Evolutionary conservation across 2,797 vertebrate genomes (phyloP).

Genomic region (Epinephelus malabaricus): DNA sequence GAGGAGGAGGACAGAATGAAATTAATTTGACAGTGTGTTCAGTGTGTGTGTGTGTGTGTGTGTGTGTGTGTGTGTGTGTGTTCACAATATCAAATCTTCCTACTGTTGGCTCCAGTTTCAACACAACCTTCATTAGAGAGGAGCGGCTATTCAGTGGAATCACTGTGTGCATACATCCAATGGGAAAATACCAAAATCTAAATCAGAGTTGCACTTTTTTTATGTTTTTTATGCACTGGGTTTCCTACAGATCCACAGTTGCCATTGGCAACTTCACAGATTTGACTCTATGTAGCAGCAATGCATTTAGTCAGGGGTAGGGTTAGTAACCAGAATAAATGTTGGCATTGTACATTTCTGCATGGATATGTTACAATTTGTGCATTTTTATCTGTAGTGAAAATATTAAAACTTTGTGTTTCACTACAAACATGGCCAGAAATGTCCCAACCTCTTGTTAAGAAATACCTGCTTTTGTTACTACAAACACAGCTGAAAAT

Average conservation of each 20-base stretch:
- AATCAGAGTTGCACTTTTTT: background rate
- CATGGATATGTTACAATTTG: too few species aligned
- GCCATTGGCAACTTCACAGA: background rate
- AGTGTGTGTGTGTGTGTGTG: background rate
- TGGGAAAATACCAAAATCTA: background rate
- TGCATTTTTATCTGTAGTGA: too few species aligned
- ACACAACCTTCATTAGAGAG: conserved; percentile 6
- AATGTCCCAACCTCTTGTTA: too few species aligned
- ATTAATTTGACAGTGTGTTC: conserved; percentile 33
- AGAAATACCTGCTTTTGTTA: too few species aligned
- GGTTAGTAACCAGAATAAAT: too few species aligned
- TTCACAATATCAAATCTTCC: background rate
- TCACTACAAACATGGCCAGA: too few species aligned
- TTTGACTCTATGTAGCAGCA: background rate
- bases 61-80: conserved; percentile 1
- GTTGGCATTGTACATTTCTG: too few species aligned
- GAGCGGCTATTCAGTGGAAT: conserved; percentile 6
- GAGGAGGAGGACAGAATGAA: conserved; percentile 30
- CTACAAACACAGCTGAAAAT: too few species aligned
- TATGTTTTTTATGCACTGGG: background rate
- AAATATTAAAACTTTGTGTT: too few species aligned
- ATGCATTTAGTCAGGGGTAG: background rate
- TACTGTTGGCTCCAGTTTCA: conserved; percentile 7
- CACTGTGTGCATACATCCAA: background rate
- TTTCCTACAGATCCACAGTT: background rate